These are phyloP conservation scores for Bombus superbus DNA, from an alignment of 1,140 invertebrate species.

Conservation along the genomic window DNA sequence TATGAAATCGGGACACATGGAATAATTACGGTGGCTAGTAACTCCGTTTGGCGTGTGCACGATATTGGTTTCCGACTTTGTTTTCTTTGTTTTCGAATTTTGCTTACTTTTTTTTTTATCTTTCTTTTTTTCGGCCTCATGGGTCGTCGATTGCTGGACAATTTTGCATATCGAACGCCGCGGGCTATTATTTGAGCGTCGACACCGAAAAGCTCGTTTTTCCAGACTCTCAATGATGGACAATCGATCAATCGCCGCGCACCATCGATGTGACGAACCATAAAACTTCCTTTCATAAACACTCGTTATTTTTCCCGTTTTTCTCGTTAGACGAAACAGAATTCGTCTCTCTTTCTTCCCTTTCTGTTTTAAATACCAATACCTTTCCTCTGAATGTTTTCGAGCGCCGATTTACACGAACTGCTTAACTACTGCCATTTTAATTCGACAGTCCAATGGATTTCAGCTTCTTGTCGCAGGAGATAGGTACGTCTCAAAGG, in stretches of 20 bases:
- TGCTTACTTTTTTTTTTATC: not conserved
- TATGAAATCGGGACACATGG: not conserved
- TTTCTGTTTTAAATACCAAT: not conserved
- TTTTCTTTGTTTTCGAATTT: not conserved
- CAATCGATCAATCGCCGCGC: conserved; percentile 31
- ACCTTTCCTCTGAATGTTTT: not conserved
- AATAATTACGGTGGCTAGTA: not conserved
- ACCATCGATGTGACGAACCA: conserved; percentile 28
- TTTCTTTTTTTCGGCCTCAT: not conserved
- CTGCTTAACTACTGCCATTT: not conserved
- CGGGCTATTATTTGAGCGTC: conserved; percentile 45
- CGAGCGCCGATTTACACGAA: not conserved
- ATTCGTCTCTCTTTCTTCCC: not conserved
- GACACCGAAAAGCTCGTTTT: conserved; percentile 45
- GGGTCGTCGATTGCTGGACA: conserved; percentile 28
- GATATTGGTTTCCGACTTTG: not conserved
- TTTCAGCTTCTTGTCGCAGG: not conserved
- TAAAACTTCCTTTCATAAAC: conserved; percentile 30
- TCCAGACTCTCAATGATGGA: conserved; percentile 28
- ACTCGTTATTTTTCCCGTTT: not conserved
- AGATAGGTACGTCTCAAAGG: not conserved
- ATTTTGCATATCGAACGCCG: conserved; percentile 50
- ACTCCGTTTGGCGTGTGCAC: not conserved
- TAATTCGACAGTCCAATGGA: not conserved
- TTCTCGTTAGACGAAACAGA: not conserved